phyloP scores from a whole-genome alignment of 1,140 invertebrate species.

The Tachypleus tridentatus region DNA sequence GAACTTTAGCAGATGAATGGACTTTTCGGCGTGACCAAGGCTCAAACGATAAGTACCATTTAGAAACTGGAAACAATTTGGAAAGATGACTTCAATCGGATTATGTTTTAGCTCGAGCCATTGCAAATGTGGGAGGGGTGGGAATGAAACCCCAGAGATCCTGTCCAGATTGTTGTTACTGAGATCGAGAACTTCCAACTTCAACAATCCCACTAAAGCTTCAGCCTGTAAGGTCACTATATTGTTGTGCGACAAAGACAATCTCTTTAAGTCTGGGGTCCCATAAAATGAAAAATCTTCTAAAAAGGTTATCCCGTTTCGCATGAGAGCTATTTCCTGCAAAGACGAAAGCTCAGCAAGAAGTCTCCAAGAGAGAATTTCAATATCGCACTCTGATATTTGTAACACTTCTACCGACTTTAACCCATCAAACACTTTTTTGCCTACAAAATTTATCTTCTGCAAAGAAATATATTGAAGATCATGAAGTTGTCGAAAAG shows the following conservation, averaged over 20 bases:
- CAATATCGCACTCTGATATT: conserved; percentile 38
- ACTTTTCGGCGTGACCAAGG: conserved; percentile 39
- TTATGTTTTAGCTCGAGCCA: conserved; percentile 48
- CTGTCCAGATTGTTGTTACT: conserved; percentile 50
- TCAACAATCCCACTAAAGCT: conserved; percentile 48
- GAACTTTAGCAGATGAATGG: conserved; percentile 44
- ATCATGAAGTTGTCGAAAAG: conserved; percentile 8
- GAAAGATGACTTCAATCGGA: conserved; percentile 50
- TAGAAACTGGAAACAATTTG: conserved; percentile 57
- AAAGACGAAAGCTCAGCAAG: conserved; percentile 48
- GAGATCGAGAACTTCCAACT: conserved; percentile 49
- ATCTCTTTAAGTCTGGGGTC: conserved; percentile 44
- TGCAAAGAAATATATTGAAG: conserved; percentile 14
- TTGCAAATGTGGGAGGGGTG: conserved; percentile 49
- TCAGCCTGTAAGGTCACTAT: conserved; percentile 49
- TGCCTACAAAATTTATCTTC: conserved; percentile 7
- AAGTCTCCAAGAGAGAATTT: conserved; percentile 53
- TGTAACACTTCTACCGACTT: conserved; percentile 13
- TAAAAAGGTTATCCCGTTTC: conserved; percentile 47
- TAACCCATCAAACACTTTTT: conserved; percentile 14
- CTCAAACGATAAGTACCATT: conserved; percentile 48
- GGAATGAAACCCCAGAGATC: conserved; percentile 53
- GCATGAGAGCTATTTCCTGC: conserved; percentile 46
- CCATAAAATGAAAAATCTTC: conserved; percentile 55
- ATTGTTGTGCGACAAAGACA: conserved; percentile 50